Evolutionary conservation across 2,888 invertebrate species (phyloP).

Genomic region (Palloptera scutellata): DNA sequence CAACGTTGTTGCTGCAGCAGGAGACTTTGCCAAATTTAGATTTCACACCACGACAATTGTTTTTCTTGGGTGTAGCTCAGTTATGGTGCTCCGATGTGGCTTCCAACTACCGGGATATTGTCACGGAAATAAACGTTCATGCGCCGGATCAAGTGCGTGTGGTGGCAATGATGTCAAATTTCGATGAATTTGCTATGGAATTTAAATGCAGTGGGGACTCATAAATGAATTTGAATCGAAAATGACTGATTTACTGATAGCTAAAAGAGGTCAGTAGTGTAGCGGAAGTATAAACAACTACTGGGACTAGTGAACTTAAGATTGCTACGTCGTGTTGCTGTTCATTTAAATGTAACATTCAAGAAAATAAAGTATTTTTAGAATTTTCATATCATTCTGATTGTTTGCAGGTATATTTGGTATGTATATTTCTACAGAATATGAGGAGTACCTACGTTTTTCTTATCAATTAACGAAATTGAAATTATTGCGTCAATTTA

Average conservation of each 20-base stretch:
- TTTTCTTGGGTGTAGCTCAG: constrained; percentile 56
- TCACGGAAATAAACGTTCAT: constrained; percentile 41
- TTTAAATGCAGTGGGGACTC: constrained; percentile 48
- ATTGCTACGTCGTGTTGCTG: no score
- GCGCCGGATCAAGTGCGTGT: constrained; percentile 51
- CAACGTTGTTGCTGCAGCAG: constrained; percentile 25
- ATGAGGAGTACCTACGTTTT: no score
- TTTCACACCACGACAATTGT: constrained; percentile 52
- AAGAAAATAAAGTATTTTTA: no score
- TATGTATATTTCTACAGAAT: no score
- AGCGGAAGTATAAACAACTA: no score
- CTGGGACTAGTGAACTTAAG: no score
- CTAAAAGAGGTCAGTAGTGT: no score
- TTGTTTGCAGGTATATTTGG: no score
- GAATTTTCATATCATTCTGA: no score
- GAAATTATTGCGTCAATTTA: no score
- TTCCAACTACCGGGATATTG: constrained; percentile 29
- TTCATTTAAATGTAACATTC: no score
- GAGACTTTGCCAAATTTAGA: constrained; percentile 50
- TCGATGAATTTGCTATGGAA: constrained; percentile 47
- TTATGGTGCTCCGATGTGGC: constrained; percentile 51
- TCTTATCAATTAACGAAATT: no score
- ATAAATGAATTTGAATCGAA: constrained; percentile 54
- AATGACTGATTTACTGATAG: constrained; percentile 53
- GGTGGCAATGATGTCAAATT: constrained; percentile 53